These are phyloP conservation scores for Lamprologus speciosus DNA, from an alignment of 2,113 vertebrate species.

Conservation along the genomic window DNA sequence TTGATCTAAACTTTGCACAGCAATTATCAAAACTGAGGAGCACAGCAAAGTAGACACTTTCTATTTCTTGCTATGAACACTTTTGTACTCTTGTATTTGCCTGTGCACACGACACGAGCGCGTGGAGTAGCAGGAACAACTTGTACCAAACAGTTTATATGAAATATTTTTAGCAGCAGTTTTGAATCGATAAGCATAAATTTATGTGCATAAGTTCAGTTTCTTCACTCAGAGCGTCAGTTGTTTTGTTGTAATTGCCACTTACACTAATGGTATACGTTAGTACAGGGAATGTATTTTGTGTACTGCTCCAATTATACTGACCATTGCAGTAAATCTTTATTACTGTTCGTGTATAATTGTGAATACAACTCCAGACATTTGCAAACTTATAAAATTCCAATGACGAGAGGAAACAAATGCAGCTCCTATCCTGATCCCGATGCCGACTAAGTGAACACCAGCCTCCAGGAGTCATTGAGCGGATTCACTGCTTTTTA, in stretches of 20 bases:
- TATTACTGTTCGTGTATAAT: background rate
- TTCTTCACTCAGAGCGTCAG: background rate
- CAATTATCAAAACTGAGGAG: background rate
- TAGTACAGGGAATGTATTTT: background rate
- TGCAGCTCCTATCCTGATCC: background rate
- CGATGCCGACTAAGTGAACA: background rate
- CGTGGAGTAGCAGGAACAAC: background rate
- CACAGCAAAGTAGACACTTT: background rate
- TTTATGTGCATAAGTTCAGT: background rate
- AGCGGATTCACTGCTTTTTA: background rate
- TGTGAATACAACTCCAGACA: background rate
- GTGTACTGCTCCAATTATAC: background rate
- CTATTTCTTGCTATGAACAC: background rate
- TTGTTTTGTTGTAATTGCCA: background rate
- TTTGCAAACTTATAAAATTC: background rate
- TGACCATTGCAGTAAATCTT: background rate
- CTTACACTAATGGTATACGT: background rate
- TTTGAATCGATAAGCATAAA: background rate
- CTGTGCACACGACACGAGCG: rapidly evolving
- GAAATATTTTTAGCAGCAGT: background rate
- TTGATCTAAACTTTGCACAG: background rate
- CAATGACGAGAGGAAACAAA: background rate
- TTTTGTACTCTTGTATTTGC: background rate
- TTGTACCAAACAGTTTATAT: background rate
- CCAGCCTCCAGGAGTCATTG: background rate